These are phyloP conservation scores for Mesocricetus auratus DNA, from an alignment of 2,113 vertebrate genomes.

Conservation along the genomic window DNA sequence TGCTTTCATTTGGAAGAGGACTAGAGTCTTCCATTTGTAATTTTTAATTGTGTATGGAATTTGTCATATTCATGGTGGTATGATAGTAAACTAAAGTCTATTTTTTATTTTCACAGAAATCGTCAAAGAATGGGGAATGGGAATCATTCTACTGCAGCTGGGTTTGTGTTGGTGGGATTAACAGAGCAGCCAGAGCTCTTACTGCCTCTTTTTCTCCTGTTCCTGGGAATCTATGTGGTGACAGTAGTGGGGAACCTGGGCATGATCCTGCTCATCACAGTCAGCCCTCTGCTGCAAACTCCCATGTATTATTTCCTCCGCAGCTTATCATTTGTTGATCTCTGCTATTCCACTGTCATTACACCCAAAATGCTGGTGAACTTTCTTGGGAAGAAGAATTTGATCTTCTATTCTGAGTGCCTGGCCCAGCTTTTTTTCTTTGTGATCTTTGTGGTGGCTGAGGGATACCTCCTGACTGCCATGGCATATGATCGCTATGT, in stretches of 20 bases:
- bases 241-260: not conserved
- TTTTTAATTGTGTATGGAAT: not conserved
- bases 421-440: conserved; percentile 66
- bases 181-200: not conserved
- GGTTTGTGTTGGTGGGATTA: conserved; percentile 40
- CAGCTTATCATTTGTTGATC: not conserved
- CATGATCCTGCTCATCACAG: not conserved
- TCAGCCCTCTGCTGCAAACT: not conserved
- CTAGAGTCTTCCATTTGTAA: not conserved
- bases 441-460: not conserved
- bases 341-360: not conserved
- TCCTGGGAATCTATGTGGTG: not conserved
- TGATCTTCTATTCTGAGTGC: conserved; percentile 31
- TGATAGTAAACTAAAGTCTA: not conserved
- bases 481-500: conserved; percentile 29
- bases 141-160: not conserved
- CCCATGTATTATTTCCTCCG: conserved; percentile 18
- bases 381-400: conserved; percentile 35
- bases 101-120: conserved; percentile 6
- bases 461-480: conserved; percentile 39
- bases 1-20: not conserved
- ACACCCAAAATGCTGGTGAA: conserved; percentile 46
- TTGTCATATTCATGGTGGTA: not conserved
- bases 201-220: not conserved
- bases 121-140: not conserved